phyloP scores from a whole-genome alignment of 2,797 vertebrate genomes.

The Harpagifer antarcticus region DNA sequence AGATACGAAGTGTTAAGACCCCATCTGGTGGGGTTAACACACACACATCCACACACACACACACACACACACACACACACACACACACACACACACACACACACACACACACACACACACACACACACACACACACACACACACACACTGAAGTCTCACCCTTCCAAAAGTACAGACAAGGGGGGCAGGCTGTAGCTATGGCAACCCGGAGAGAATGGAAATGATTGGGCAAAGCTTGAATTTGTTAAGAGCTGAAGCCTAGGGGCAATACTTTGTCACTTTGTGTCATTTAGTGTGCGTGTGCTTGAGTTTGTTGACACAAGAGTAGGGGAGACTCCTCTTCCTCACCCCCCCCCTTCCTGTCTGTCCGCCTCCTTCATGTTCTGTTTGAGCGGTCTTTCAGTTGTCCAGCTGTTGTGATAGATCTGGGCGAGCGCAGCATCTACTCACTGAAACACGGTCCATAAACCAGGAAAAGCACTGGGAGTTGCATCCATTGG shows the following conservation, averaged over 20 bases:
- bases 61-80: constrained; percentile 4
- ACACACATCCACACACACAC: constrained; percentile 14
- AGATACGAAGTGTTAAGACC: constrained; percentile 58
- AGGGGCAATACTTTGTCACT: constrained; percentile 65
- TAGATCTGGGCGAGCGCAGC: constrained; percentile 32
- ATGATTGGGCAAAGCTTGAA: constrained; percentile 76
- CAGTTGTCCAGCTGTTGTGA: constrained; percentile 32
- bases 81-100: constrained; percentile 5
- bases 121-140: constrained; percentile 2
- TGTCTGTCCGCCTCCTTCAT: constrained; percentile 39
- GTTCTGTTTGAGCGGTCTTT: constrained; percentile 30
- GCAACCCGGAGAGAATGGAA: constrained; percentile 76
- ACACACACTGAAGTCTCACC: constrained; percentile 59
- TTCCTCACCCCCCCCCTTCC: constrained; percentile 13
- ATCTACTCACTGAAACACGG: constrained; percentile 26
- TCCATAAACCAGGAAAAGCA: constrained; percentile 55
- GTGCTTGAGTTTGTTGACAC: constrained; percentile 30
- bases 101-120: constrained; percentile 20
- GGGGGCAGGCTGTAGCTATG: constrained; percentile 82
- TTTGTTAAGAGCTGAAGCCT: constrained; percentile 75
- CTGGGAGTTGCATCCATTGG: constrained; percentile 28
- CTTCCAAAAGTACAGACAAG: constrained; percentile 68
- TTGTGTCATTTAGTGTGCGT: constrained; percentile 56
- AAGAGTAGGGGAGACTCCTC: constrained; percentile 45
- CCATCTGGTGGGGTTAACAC: constrained; percentile 64